Base-by-base conservation (phyloP, 2,113 vertebrate genomes). In the Aspidoscelis tigris region DNA sequence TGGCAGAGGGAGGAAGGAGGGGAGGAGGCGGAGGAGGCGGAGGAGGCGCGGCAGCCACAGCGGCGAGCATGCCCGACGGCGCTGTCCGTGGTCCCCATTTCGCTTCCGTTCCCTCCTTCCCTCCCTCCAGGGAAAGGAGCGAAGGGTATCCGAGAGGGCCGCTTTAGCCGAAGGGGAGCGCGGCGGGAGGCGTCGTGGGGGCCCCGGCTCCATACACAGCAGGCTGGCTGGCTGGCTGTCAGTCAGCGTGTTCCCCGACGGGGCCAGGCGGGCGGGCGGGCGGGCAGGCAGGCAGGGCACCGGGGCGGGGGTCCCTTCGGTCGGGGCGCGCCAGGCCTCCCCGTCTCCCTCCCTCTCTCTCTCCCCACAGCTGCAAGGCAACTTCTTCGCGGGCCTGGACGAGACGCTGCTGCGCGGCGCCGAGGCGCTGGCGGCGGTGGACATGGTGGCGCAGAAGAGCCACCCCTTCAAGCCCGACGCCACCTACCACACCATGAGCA, bases 401-500 rank as follows among this genome's bases (percentile, higher is more conserved):
- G 98, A 98, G 95, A 96, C 96, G 43, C 86, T 98, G 83, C 97
- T 98, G 91, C 96, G 97, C 85, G 96, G 98, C 1, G 98, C 98
- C 0, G 98, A 98, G 95, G 98, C 98, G 86, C 94, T 98, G 94
- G 98, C 98, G 39, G 98, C 98, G 1, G 98, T 98, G 96, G 98
- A 98, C 92, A 97, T 98, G 26, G 97, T 97, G 41, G 93, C 97
- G 0, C 98, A 98, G 92, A 98, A 98, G 92, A 97, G 95, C 16
- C 97, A 98, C 80, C 98, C 98, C n/a, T 98, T 97, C 96, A 98
- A 98, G 89, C 97, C 98, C 2, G 98, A 98, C 88, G 98, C 98
- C 84, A 98, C 98, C 64, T 98, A 98, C 94, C 98, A 98, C 95
- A 98, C 97, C 93, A 98, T 98, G 98, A 98, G 96, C 92, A 96